These are phyloP conservation scores for Synergus laeviventris DNA, from an alignment of 2,888 invertebrate species.

Conservation along the genomic window DNA sequence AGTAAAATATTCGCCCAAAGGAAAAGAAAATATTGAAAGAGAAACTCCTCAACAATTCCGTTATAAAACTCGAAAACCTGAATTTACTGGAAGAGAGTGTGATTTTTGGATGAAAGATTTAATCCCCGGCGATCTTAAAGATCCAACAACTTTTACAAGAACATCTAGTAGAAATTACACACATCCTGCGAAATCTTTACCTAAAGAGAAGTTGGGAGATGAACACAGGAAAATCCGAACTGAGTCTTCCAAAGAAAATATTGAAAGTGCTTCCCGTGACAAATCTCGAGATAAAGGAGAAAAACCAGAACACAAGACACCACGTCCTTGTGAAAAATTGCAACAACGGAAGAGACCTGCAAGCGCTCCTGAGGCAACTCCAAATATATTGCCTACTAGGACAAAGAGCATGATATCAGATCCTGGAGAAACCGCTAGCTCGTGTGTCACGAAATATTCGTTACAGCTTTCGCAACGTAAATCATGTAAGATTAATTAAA, in stretches of 20 bases:
- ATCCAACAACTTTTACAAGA: background rate
- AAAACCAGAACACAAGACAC: background rate
- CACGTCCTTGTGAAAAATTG: background rate
- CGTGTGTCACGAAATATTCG: slow-evolving; percentile 53
- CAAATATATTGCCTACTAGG: slow-evolving; percentile 31
- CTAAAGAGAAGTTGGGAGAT: slow-evolving; percentile 29
- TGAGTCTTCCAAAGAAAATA: background rate
- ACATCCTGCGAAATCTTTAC: slow-evolving; percentile 40
- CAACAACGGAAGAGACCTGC: slow-evolving; percentile 38
- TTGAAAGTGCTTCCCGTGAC: background rate
- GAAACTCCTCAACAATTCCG: slow-evolving; percentile 37
- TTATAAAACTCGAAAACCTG: slow-evolving; percentile 16
- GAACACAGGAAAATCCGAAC: slow-evolving; percentile 14
- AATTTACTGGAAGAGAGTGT: slow-evolving; percentile 4
- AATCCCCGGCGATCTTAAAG: background rate
- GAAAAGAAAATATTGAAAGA: slow-evolving; percentile 52
- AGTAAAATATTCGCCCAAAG: slow-evolving; percentile 58
- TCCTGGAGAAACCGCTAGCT: slow-evolving; percentile 52
- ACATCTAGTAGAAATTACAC: slow-evolving; percentile 37
- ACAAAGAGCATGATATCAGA: slow-evolving; percentile 56
- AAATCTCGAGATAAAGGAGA: background rate
- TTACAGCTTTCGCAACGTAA: slow-evolving; percentile 55
- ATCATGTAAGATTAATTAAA: slow-evolving; percentile 65
- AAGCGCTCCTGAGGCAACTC: slow-evolving; percentile 50
- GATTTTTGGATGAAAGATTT: slow-evolving; percentile 37